Evolutionary conservation across 2,797 vertebrate species (phyloP).

Genomic region (Limosa lapponica): DNA sequence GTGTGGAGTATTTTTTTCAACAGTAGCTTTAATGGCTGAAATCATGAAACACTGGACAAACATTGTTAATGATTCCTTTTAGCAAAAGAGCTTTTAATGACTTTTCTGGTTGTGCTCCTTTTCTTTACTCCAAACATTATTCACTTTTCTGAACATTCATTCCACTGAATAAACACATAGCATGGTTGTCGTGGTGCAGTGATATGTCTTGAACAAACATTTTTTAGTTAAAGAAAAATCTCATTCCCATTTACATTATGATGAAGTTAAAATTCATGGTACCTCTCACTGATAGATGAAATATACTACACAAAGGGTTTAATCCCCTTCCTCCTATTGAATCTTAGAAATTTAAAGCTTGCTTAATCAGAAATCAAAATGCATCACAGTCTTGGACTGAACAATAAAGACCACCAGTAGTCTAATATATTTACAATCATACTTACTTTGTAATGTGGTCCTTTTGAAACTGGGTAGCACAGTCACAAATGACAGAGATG

Average conservation of each 20-base stretch:
- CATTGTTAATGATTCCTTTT: not conserved
- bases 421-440: not conserved
- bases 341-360: not conserved
- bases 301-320: not conserved
- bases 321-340: not conserved
- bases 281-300: not conserved
- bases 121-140: not conserved
- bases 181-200: not conserved
- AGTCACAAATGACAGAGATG: not conserved
- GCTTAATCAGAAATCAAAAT: not conserved
- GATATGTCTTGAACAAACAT: not conserved
- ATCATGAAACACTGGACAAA: not conserved
- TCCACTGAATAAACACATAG: not conserved
- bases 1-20: not conserved
- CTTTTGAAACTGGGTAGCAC: not conserved
- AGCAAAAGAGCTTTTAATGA: not conserved
- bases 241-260: not conserved
- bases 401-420: not conserved
- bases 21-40: not conserved
- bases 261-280: not conserved
- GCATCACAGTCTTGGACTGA: not conserved
- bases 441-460: rapidly evolving
- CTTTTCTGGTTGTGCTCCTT: not conserved
- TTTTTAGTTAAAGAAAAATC: not conserved
- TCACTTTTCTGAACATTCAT: not conserved